A percentile compares a stretch with the other conserved stretches of the same genome.
These are phyloP conservation scores for Mixornis gularis DNA, from an alignment of 2,113 vertebrate genomes.

Conservation along the genomic window DNA sequence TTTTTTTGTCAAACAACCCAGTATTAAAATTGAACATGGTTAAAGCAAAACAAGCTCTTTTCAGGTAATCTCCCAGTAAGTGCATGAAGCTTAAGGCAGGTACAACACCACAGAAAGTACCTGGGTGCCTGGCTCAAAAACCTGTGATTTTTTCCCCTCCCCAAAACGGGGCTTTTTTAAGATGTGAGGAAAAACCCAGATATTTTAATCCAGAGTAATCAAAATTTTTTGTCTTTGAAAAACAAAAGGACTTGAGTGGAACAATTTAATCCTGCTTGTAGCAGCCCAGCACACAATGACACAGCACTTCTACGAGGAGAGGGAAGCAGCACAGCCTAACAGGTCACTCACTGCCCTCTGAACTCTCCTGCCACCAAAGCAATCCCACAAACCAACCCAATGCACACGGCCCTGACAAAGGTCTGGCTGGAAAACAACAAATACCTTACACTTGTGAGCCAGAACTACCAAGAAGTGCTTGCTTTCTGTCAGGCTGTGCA, in stretches of 20 bases:
- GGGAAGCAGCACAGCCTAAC: not conserved
- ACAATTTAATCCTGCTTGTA: not conserved
- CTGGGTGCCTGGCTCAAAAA: not conserved
- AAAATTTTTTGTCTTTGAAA: not conserved
- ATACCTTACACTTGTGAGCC: not conserved
- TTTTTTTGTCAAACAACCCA: not conserved
- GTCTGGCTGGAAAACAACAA: not conserved
- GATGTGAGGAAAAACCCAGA: accelerated
- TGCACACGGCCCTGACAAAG: not conserved
- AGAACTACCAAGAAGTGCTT: not conserved
- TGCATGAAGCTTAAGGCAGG: not conserved
- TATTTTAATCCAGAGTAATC: not conserved
- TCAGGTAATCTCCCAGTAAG: not conserved
- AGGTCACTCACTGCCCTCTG: not conserved
- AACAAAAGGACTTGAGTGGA: not conserved
- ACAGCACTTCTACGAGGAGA: not conserved
- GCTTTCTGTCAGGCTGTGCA: not conserved
- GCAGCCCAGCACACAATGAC: not conserved
- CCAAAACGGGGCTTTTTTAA: not conserved
- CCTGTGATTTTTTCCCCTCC: accelerated
- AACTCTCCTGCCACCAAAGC: not conserved
- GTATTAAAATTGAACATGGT: not conserved
- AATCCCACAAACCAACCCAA: accelerated
- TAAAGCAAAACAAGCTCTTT: not conserved
- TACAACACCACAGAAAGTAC: not conserved